These are phyloP conservation scores for Dendrolimus pini DNA, from an alignment of 2,888 invertebrate genomes.

Conservation along the genomic window DNA sequence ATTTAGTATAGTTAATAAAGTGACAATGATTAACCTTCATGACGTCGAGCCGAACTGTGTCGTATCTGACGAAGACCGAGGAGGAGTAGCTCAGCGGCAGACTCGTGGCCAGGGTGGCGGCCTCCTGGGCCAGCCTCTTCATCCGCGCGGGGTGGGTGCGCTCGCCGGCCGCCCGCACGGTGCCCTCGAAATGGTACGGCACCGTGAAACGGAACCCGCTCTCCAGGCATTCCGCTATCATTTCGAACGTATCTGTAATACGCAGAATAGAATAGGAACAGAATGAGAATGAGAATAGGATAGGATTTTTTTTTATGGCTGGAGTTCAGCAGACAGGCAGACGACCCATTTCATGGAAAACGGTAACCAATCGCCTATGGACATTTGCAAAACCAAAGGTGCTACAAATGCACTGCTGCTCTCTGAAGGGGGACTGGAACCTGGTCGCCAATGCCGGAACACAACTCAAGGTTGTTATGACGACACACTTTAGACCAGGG, in stretches of 20 bases:
- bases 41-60: constrained; percentile 94
- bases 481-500: no score
- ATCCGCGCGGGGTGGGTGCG: constrained; percentile 91
- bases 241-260: constrained; percentile 88
- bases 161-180: constrained; percentile 90
- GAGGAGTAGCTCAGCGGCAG: constrained; percentile 95
- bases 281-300: no score
- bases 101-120: constrained; percentile 93
- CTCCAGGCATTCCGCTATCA: constrained; percentile 88
- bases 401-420: no score
- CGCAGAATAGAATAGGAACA: background rate
- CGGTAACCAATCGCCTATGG: no score
- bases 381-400: no score
- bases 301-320: no score
- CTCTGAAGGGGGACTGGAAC: no score
- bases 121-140: constrained; percentile 95
- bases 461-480: no score
- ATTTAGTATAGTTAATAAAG: no score
- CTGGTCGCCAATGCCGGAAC: no score
- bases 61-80: constrained; percentile 96
- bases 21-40: constrained; percentile 83
- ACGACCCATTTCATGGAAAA: no score
- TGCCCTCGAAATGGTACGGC: constrained; percentile 93
- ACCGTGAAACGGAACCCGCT: constrained; percentile 89
- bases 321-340: no score